Percentiles rank a stretch among this genome's conserved stretches.
phyloP scores from a whole-genome alignment of 2,888 invertebrate genomes.

The Oeneis ivallda region DNA sequence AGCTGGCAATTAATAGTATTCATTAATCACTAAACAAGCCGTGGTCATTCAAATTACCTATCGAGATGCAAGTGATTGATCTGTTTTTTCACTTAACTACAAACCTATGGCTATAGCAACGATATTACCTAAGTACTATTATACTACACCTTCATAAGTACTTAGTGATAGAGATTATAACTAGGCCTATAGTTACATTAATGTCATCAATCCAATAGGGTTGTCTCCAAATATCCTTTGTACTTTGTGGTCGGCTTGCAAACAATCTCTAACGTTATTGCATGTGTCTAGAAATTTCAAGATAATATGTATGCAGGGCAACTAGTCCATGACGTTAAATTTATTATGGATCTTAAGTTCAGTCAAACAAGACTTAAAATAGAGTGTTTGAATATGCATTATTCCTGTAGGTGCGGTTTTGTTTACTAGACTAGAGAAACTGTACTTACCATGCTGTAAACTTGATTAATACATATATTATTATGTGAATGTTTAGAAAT shows the following conservation, averaged over 20 bases:
- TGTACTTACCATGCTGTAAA: constrained; percentile 17
- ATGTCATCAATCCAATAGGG: constrained; percentile 65
- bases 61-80: constrained; percentile 32
- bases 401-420: background rate
- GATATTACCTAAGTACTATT: background rate
- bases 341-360: constrained; percentile 19
- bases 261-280: constrained; percentile 61
- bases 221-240: constrained; percentile 67
- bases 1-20: constrained; percentile 12
- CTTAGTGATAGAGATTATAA: too few species aligned
- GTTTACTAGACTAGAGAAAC: constrained; percentile 21
- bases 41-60: constrained; percentile 18
- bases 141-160: too few species aligned
- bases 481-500: constrained; percentile 9
- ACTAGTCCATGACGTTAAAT: background rate
- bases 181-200: constrained; percentile 45
- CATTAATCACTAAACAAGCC: constrained; percentile 18
- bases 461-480: constrained; percentile 19
- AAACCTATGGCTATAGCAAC: constrained; percentile 12
- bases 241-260: constrained; percentile 59
- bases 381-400: constrained; percentile 3
- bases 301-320: constrained; percentile 48
- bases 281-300: constrained; percentile 58
- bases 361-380: constrained; percentile 11
- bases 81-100: constrained; percentile 22